Evolutionary conservation across 2,888 invertebrate species (phyloP).

Genomic region (Mythimna albipuncta): DNA sequence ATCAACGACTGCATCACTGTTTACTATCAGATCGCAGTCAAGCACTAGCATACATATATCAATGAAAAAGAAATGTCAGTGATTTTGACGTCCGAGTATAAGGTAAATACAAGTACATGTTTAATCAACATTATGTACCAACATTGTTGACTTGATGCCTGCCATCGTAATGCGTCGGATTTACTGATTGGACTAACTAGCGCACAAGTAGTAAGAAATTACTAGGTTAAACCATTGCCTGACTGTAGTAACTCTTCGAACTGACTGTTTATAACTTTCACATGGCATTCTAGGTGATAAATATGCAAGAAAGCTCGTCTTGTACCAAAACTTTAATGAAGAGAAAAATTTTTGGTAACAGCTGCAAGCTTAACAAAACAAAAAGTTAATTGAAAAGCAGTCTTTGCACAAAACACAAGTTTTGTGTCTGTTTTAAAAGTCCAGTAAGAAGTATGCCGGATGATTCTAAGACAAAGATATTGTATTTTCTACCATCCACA

Average conservation of each 20-base stretch:
- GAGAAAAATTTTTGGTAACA: neutral
- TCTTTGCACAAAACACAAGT: constrained; percentile 1
- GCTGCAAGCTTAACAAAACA: neutral
- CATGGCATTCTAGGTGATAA: neutral
- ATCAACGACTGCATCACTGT: too few relatives aligned
- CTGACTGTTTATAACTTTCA: neutral
- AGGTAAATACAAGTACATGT: constrained; percentile 7
- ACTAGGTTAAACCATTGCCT: constrained; percentile 24
- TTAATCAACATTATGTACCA: constrained; percentile 30
- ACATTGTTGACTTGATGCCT: constrained; percentile 27
- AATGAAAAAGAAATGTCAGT: neutral
- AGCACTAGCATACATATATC: too few relatives aligned
- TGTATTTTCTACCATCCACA: neutral
- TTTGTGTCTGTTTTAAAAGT: neutral
- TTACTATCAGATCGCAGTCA: too few relatives aligned
- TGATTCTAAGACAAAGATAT: constrained; percentile 12
- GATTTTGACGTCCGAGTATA: neutral
- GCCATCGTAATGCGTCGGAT: constrained; percentile 38
- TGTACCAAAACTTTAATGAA: neutral
- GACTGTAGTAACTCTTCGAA: neutral
- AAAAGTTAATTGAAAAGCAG: constrained; percentile 2
- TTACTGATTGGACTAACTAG: constrained; percentile 38
- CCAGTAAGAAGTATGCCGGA: neutral
- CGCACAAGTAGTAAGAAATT: constrained; percentile 41
- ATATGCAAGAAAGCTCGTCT: neutral